Conservation (phyloP, 2,888 invertebrate genomes). For the Zootermopsis nevadensis region DNA sequence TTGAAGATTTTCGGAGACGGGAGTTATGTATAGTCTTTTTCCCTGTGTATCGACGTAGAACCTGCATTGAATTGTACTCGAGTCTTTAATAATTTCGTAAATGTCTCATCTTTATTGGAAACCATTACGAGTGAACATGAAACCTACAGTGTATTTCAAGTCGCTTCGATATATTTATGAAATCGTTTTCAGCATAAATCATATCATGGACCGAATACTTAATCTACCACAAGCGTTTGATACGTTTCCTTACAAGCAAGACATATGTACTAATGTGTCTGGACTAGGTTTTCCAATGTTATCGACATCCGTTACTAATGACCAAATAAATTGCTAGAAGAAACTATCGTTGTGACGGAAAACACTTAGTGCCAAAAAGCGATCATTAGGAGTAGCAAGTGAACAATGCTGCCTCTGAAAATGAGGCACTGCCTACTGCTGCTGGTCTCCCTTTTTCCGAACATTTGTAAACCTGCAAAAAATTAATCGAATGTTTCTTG, state of each 20-base stretch:
- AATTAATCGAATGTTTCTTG: neutral
- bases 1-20: too few relatives aligned
- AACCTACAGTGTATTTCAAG: too few relatives aligned
- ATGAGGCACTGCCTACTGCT: neutral
- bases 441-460: neutral
- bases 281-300: neutral
- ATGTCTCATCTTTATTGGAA: too few relatives aligned
- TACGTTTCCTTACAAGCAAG: neutral
- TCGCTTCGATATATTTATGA: too few relatives aligned
- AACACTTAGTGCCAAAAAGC: neutral
- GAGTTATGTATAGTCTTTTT: too few relatives aligned
- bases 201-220: too few relatives aligned
- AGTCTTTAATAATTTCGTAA: too few relatives aligned
- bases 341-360: conserved; percentile 7
- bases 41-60: too few relatives aligned
- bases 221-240: neutral
- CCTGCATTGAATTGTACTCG: too few relatives aligned
- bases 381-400: conserved; percentile 10
- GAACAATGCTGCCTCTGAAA: neutral
- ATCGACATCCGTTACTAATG: conserved; percentile 31
- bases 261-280: neutral
- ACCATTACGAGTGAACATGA: too few relatives aligned
- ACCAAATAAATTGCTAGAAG: conserved; percentile 23
- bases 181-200: too few relatives aligned
- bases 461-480: neutral